phyloP scores from a whole-genome alignment of 1,140 invertebrate genomes.

The Eriosoma lanigerum region DNA sequence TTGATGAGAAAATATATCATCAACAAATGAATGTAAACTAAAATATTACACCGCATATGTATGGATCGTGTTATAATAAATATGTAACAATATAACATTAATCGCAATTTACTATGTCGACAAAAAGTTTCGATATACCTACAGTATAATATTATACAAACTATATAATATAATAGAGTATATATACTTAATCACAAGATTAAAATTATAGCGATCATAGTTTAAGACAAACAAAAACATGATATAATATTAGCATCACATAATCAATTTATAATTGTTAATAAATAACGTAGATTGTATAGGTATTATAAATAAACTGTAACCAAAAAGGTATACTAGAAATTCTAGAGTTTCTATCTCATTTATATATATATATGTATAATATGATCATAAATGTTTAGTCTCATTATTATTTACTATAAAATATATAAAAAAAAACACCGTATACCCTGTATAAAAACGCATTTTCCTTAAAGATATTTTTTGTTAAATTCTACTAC shows the following conservation, averaged over 20 bases:
- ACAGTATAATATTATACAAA: too few relatives aligned
- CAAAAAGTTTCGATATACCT: too few relatives aligned
- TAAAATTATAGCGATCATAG: too few relatives aligned
- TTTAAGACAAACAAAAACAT: not conserved
- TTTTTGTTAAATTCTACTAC: not conserved
- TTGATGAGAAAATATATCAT: too few relatives aligned
- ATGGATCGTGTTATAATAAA: too few relatives aligned
- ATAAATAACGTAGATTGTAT: slow-evolving; percentile 2
- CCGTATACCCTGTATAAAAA: not conserved
- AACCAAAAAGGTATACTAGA: not conserved
- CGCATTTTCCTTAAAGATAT: slow-evolving; percentile 9
- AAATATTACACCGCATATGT: too few relatives aligned
- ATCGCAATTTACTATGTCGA: too few relatives aligned
- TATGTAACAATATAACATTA: too few relatives aligned
- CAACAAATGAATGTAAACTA: too few relatives aligned
- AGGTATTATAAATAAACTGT: not conserved
- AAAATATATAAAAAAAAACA: not conserved
- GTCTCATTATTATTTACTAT: not conserved
- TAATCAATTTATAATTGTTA: not conserved
- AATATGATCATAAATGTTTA: slow-evolving; percentile 1
- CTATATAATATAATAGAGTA: too few relatives aligned
- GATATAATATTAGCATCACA: not conserved
- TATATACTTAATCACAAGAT: too few relatives aligned
- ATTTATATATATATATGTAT: too few relatives aligned
- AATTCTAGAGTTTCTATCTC: not conserved